Evolutionary conservation across 1,140 invertebrate genomes (phyloP).

Genomic region (Belonocnema kinseyi): DNA sequence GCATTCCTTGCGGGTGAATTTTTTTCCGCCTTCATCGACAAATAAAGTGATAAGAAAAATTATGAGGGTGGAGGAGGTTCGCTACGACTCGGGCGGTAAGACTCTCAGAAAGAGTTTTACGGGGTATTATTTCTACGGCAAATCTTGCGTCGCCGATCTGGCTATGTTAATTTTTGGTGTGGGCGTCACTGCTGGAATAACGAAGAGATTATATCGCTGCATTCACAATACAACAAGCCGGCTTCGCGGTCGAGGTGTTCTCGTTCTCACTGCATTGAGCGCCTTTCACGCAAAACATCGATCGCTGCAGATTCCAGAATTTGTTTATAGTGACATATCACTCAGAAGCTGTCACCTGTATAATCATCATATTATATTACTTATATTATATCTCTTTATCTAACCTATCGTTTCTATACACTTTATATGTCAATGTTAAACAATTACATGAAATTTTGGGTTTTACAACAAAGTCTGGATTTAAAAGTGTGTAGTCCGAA

Average conservation of each 20-base stretch:
- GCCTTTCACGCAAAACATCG: not conserved
- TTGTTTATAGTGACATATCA: conserved; percentile 4
- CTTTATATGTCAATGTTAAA: too few relatives aligned
- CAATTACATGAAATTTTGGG: too few relatives aligned
- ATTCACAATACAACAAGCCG: conserved; percentile 41
- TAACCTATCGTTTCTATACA: too few relatives aligned
- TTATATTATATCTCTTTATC: too few relatives aligned
- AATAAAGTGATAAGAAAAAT: conserved; percentile 28
- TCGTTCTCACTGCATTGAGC: conserved; percentile 18
- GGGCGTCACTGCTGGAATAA: conserved; percentile 57
- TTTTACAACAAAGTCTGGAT: too few relatives aligned
- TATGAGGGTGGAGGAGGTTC: conserved; percentile 10
- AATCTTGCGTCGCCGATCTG: conserved; percentile 48
- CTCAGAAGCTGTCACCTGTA: not conserved
- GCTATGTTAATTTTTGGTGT: conserved; percentile 59
- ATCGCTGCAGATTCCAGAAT: not conserved
- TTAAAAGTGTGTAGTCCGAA: too few relatives aligned
- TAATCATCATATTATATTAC: too few relatives aligned
- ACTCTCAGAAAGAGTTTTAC: not conserved
- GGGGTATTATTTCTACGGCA: conserved; percentile 45
- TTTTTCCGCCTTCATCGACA: not conserved
- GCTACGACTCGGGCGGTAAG: not conserved
- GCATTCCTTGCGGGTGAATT: too few relatives aligned
- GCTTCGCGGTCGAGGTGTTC: conserved; percentile 12
- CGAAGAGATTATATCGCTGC: conserved; percentile 53